Base-by-base conservation (phyloP, 2,113 vertebrate genomes). In the Podarcis muralis region DNA sequence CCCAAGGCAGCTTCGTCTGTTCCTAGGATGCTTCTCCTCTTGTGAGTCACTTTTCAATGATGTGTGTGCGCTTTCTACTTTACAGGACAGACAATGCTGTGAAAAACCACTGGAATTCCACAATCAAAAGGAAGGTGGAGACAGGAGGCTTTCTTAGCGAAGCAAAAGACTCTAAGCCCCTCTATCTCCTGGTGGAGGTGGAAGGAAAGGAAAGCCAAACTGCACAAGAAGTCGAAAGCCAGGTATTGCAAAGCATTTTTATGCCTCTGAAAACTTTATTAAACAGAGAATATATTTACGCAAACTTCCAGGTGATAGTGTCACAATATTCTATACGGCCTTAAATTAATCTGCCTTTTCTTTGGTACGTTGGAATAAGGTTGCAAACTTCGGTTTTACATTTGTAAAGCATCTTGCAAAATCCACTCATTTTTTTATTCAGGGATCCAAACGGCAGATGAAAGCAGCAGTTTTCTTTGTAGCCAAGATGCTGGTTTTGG, bases 61-160 rank as follows among this genome's bases (percentile, higher is more conserved):
- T 22, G 27, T 25, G 77, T 75, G 57, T 20, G 18, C 82, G 37
- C 16, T 23, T 71, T 77, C 30, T 22, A 1, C 7, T 81, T 89
- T 57, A 23, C 91, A 99, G 99, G 93, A 99, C 99, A 0, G 99
- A 99, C 94, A 99, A 99, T 27, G 99, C 99, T 6, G 99, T 99
- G 93, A 99, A 99, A 94, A 99, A 99, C 93, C 99, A 99, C 95
- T 99, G 99, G 99, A 99, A 99, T 92, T 99, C 99, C 0, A 99
- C 99, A 53, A 99, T 99, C 92, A 99, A 99, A 90, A 97, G 99
- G 75, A 99, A 99, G 71, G 97, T 99, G 90, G 99, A 99, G 92
- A 98, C 97, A 0, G 98, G 98, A 37, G 98, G 97, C 66, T 99
- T 98, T 81, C 90, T 96, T 5, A 97, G 90, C 1, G 98, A 98